These are phyloP conservation scores for Dromius quadrimaculatus DNA, from an alignment of 2,888 invertebrate genomes.

Conservation along the genomic window DNA sequence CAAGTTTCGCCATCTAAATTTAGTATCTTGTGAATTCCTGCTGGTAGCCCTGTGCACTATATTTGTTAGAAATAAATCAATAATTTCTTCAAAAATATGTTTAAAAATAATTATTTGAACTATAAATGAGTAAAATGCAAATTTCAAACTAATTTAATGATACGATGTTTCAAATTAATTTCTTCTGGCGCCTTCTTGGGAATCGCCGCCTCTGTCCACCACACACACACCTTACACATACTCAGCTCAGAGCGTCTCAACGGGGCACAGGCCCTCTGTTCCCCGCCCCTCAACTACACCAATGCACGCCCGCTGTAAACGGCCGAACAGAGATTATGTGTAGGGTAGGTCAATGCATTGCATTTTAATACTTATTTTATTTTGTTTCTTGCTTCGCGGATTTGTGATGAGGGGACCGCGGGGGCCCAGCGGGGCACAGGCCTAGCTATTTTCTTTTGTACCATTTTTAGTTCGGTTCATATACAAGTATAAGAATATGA, in stretches of 20 bases:
- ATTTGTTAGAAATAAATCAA: too few species aligned
- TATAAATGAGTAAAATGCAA: too few species aligned
- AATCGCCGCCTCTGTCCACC: conserved; percentile 9
- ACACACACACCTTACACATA: background rate
- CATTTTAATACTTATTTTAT: conserved; percentile 44
- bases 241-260: background rate
- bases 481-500: conserved; percentile 25
- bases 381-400: conserved; percentile 29
- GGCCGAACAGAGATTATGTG: conserved; percentile 64
- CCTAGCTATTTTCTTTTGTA: conserved; percentile 29
- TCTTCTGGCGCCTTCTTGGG: background rate
- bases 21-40: too few species aligned
- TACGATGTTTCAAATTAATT: too few species aligned
- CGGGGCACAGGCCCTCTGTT: background rate
- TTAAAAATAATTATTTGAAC: too few species aligned
- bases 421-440: conserved; percentile 20
- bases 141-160: too few species aligned
- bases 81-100: too few species aligned
- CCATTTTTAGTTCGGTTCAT: conserved; percentile 39
- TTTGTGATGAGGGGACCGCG: background rate
- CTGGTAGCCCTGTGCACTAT: too few species aligned
- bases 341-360: conserved; percentile 68
- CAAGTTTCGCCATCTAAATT: too few species aligned
- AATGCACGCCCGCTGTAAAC: conserved; percentile 12
- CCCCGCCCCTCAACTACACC: background rate